Percentiles rank a stretch among this genome's conserved stretches.
Conservation (phyloP, 1,140 invertebrate species). For the Ruditapes philippinarum region DNA sequence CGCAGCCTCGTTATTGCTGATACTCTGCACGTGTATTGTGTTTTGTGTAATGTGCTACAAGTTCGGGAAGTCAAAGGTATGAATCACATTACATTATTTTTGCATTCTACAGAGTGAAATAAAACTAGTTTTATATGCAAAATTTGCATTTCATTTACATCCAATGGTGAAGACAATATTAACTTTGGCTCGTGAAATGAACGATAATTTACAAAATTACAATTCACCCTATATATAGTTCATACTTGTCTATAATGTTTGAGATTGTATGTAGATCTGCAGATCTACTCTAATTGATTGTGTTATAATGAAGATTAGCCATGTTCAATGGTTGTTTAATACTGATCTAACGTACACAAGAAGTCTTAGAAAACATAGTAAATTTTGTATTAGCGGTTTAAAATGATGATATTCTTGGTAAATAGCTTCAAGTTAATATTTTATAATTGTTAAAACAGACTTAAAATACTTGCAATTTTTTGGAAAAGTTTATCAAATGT, state of each 20-base stretch:
- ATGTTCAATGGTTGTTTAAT: too few relatives aligned
- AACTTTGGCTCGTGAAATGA: background rate
- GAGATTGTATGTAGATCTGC: too few relatives aligned
- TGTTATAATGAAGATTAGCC: too few relatives aligned
- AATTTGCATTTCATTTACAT: background rate
- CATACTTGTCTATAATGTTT: too few relatives aligned
- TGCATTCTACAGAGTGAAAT: background rate
- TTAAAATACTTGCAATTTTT: too few relatives aligned
- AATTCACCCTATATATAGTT: too few relatives aligned
- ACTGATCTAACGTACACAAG: background rate
- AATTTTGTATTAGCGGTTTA: background rate
- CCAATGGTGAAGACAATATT: background rate
- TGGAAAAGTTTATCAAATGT: background rate
- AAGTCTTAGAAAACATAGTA: background rate
- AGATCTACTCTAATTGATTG: too few relatives aligned
- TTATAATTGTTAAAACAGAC: too few relatives aligned
- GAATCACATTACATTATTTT: background rate
- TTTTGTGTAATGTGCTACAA: slow-evolving; percentile 4
- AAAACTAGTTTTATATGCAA: background rate
- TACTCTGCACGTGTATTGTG: background rate
- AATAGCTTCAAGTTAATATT: too few relatives aligned
- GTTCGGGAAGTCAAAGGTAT: slow-evolving; percentile 30
- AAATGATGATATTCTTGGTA: background rate
- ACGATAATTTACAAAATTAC: too few relatives aligned
- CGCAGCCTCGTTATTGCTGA: background rate